Evolutionary conservation across 2,797 vertebrate species (phyloP), one percentile per base, ranked within the genome.

Genomic region (Pampus argenteus): DNA sequence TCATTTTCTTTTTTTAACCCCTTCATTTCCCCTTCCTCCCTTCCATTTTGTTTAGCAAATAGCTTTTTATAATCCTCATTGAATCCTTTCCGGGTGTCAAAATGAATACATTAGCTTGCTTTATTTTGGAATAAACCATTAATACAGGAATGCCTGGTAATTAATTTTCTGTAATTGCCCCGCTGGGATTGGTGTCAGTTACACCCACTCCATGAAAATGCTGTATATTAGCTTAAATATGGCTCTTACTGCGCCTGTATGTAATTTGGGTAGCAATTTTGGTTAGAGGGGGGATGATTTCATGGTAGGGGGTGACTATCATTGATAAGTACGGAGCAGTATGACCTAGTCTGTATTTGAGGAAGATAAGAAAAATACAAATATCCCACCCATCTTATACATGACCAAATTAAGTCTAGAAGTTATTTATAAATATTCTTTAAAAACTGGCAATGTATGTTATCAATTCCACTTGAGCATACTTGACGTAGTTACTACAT

Each of bases 111-210:
- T 94, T 92, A 92, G 84, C 88, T 91, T 83, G 86, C 92, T 94
- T 93, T 94, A 94, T 93, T 93, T 93, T 88, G 91, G 88, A 92
- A 93, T 93, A 92, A 92, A 94, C 89, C 90, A 75, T 88, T 94
- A 90, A 94, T 93, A 92, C 87, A 91, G 88, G 84, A 93, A 93
- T 88, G 91, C 79, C 65, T 89, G 88, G 86, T 93, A 92, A 92
- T 92, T 94, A 94, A 95, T 95, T 93, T 93, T 88, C 91, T 91
- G 88, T 93, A 95, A 94, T 94, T 93, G 87, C 90, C 88, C 92
- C 88, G 90, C 86, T 70, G 88, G 94, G 93, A 93, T 93, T 94
- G 90, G 91, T 93, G 91, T 91, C 91, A 91, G 86, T 90, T 89
- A 88, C 89, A 91, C 87, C 91, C 88, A 92, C 90, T 93, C 84